phyloP scores from a whole-genome alignment of 2,113 vertebrate species.

The Halcyon senegalensis region DNA sequence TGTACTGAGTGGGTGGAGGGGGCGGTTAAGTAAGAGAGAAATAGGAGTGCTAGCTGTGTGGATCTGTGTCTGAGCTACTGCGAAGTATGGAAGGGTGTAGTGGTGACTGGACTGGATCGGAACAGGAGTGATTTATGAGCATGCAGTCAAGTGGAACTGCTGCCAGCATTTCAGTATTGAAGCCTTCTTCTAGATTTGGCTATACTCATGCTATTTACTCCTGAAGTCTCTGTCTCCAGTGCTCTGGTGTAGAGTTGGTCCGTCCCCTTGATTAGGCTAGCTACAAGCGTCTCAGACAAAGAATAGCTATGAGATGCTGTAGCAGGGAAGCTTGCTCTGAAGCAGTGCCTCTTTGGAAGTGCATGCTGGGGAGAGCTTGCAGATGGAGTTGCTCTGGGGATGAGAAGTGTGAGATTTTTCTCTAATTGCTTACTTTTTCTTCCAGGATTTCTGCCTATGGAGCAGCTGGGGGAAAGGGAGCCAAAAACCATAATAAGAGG shows the following conservation, averaged over 20 bases:
- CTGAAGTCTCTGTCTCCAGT: background rate
- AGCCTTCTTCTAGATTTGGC: background rate
- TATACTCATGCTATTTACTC: background rate
- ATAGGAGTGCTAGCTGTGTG: fast-evolving
- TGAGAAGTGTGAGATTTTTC: background rate
- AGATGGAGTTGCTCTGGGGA: background rate
- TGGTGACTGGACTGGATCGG: background rate
- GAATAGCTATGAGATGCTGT: background rate
- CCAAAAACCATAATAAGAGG: constrained; percentile 90
- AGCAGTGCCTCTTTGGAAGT: background rate
- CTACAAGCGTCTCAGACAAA: background rate
- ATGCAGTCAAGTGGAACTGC: background rate
- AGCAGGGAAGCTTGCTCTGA: background rate
- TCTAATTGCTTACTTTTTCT: background rate
- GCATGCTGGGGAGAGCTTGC: background rate
- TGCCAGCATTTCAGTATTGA: background rate
- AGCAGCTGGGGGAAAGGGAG: constrained; percentile 87
- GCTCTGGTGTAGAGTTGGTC: background rate
- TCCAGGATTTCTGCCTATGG: constrained; percentile 90
- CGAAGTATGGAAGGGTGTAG: background rate
- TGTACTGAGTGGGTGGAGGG: background rate
- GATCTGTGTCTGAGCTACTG: background rate
- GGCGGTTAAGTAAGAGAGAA: background rate
- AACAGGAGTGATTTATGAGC: background rate
- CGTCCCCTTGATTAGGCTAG: background rate